A percentile compares a stretch with the other conserved stretches of the same genome.
phyloP scores from a whole-genome alignment of 2,888 invertebrate species.

The Trichogramma evanescens region DNA sequence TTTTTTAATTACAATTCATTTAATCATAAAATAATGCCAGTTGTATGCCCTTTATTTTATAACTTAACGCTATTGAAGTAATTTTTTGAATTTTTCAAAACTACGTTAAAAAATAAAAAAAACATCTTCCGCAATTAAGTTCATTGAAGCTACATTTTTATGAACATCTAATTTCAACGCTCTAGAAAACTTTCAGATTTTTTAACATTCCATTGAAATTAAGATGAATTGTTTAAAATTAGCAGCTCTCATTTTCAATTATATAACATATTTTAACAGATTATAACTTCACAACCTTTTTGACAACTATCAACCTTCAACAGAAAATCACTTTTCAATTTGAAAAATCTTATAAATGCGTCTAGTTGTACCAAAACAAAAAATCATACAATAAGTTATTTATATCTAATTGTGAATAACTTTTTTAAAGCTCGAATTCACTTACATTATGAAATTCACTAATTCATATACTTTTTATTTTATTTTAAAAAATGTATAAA shows the following conservation, averaged over 20 bases:
- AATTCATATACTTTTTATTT: no score
- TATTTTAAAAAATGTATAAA: no score
- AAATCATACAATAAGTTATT: background rate
- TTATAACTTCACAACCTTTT: slow-evolving; percentile 46
- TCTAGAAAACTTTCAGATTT: no score
- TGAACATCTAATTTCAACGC: background rate
- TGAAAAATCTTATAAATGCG: slow-evolving; percentile 37
- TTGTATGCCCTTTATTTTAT: slow-evolving; percentile 36
- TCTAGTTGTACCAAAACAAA: slow-evolving; percentile 15
- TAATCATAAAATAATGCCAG: slow-evolving; percentile 41
- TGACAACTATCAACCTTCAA: slow-evolving; percentile 45
- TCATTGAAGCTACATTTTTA: background rate
- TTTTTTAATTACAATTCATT: slow-evolving; percentile 3
- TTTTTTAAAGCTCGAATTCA: no score
- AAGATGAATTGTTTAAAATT: no score
- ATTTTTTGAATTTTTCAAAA: no score
- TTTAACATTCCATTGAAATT: no score
- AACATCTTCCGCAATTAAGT: slow-evolving; percentile 6
- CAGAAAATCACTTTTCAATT: slow-evolving; percentile 36
- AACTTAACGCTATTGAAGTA: slow-evolving; percentile 5
- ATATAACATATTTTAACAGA: slow-evolving; percentile 37
- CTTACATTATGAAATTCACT: no score
- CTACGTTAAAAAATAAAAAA: background rate
- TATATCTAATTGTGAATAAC: no score
- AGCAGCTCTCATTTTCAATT: slow-evolving; percentile 5